Evolutionary conservation across 2,888 invertebrate species (phyloP), one percentile per base, ranked within the genome.

Genomic region (Chloroclysta siterata): DNA sequence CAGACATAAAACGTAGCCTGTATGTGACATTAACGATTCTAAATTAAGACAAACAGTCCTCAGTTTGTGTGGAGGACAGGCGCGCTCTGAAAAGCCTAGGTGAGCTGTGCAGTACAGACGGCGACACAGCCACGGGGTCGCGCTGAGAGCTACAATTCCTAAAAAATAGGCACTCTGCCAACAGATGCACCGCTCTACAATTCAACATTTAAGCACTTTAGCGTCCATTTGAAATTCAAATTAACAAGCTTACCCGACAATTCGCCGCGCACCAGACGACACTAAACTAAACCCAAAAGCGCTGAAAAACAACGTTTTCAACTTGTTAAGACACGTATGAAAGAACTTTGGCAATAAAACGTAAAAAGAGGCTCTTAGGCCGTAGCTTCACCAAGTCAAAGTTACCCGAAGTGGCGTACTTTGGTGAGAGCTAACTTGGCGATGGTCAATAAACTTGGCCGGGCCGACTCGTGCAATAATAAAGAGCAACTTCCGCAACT

Each of bases 291-390:
- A 47, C 47, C 52, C 17, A 39, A 71, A 69, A 74, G 74, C 66
- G 68, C 77, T 78, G 74, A 80, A 81, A 80, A 82, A 81, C 75
- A 80, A 78, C 80, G 76, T 78, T 81, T 78, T 80, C 73, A 82
- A 83, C 75, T 85, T 83, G 80, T 77, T 79, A 79, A 83, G 81
- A 82, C 88, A 88, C 88, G 87, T 88, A 88, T 88, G 85, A 81
- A 82, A 80, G 81, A 90, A 90, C 84, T 90, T 91, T 85, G 71
- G 83, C 86, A 90, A 91, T 91, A 90, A 90, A 89, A 88, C 74
- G 81, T 83, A 87, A 86, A 85, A 85, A 85, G 81, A 81, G 81
- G 84, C 86, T 81, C 80, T 75, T 78, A 81, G 80, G 80, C 81
- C 82, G 81, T 84, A 84, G 85, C 87, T 86, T 88, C 84, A 84